phyloP scores from a whole-genome alignment of 2,888 invertebrate species.

The Eristalis arbustorum region DNA sequence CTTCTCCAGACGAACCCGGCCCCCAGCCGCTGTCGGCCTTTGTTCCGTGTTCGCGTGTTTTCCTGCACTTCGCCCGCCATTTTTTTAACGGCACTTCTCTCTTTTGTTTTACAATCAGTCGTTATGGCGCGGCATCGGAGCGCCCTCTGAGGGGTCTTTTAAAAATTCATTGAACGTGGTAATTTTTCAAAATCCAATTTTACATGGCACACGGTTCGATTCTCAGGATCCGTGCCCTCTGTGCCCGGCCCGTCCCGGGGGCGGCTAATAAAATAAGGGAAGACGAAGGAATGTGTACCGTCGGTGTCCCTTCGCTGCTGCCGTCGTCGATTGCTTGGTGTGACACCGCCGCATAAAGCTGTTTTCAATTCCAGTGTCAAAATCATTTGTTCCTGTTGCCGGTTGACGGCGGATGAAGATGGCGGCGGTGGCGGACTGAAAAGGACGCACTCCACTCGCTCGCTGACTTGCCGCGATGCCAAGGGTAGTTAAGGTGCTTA shows the following conservation, averaged over 20 bases:
- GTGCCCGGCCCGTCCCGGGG: neutral
- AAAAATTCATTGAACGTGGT: constrained; percentile 69
- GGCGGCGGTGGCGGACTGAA: neutral
- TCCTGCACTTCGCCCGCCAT: neutral
- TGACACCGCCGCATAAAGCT: constrained; percentile 68
- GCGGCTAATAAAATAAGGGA: constrained; percentile 47
- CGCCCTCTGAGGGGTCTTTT: constrained; percentile 52
- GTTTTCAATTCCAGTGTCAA: constrained; percentile 79
- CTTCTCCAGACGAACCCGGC: constrained; percentile 12
- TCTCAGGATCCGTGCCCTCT: constrained; percentile 25
- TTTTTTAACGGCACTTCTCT: constrained; percentile 21
- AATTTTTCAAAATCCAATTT: constrained; percentile 68
- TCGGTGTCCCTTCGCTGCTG: neutral
- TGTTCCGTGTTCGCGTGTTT: constrained; percentile 25
- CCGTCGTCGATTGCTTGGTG: constrained; percentile 1
- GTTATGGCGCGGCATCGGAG: constrained; percentile 47
- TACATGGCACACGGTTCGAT: constrained; percentile 66
- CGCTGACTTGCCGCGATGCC: neutral
- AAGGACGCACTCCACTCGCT: neutral
- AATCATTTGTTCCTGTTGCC: constrained; percentile 75
- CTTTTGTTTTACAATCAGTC: constrained; percentile 64
- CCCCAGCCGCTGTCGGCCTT: too few species aligned
- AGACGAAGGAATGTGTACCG: neutral
- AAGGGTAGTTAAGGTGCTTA: constrained; percentile 60
- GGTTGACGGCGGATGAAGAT: constrained; percentile 16